phyloP scores from a whole-genome alignment of 2,888 invertebrate genomes.

The Callyntrura sp. region DNA sequence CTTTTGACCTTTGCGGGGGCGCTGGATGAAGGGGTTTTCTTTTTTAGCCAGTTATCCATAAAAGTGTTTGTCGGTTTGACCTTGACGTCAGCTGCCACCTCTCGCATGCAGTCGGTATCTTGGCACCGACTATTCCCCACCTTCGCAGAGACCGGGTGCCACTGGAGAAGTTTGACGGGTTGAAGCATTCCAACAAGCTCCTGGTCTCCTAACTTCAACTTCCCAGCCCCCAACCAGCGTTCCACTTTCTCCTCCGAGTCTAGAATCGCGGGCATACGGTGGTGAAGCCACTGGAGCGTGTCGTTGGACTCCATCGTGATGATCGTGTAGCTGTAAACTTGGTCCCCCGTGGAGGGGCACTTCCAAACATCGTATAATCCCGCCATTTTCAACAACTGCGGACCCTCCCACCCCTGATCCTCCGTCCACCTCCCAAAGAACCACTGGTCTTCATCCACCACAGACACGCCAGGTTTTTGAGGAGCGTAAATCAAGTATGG shows the following conservation, averaged over 20 bases:
- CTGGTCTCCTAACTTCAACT: slow-evolving; percentile 84
- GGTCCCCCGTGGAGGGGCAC: slow-evolving; percentile 85
- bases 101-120: slow-evolving; percentile 85
- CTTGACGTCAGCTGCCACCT: slow-evolving; percentile 80
- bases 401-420: slow-evolving; percentile 88
- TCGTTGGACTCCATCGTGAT: slow-evolving; percentile 92
- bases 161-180: slow-evolving; percentile 87
- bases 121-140: slow-evolving; percentile 92
- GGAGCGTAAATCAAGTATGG: slow-evolving; percentile 91
- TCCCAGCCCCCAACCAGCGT: slow-evolving; percentile 88
- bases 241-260: slow-evolving; percentile 89
- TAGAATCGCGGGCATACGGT: slow-evolving; percentile 93
- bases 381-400: slow-evolving; percentile 90
- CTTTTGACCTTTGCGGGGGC: background rate
- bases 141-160: slow-evolving; percentile 90
- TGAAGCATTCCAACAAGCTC: slow-evolving; percentile 87
- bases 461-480: slow-evolving; percentile 86
- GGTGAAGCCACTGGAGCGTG: slow-evolving; percentile 90
- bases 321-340: slow-evolving; percentile 91
- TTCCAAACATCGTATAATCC: slow-evolving; percentile 91
- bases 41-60: slow-evolving; percentile 81
- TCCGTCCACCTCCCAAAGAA: slow-evolving; percentile 86
- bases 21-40: too few relatives aligned
- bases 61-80: slow-evolving; percentile 65
- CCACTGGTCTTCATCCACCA: slow-evolving; percentile 58